phyloP scores from a whole-genome alignment of 2,113 vertebrate genomes.

The Pseudopipra pipra region DNA sequence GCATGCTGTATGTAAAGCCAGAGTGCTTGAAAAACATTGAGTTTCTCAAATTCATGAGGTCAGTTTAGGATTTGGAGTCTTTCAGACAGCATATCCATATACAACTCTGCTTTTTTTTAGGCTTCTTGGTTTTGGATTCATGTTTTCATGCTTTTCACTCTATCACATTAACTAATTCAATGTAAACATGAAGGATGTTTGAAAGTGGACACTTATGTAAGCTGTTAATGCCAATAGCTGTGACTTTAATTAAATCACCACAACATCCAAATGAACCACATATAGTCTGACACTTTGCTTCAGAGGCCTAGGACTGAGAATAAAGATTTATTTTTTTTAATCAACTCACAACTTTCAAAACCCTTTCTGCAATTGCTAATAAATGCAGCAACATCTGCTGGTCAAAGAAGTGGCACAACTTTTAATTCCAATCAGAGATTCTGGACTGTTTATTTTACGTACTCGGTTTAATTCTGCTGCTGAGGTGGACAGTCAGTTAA shows the following conservation, averaged over 20 bases:
- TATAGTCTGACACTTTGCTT: neutral
- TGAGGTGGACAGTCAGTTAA: neutral
- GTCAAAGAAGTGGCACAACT: neutral
- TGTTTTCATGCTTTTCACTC: neutral
- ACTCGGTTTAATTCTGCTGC: neutral
- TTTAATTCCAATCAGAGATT: neutral
- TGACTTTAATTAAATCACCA: neutral
- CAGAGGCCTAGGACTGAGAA: neutral
- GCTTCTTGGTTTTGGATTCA: neutral
- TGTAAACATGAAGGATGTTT: neutral
- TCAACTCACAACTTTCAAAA: neutral
- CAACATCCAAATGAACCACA: neutral
- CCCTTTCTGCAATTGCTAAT: neutral
- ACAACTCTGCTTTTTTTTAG: neutral
- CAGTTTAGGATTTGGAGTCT: neutral
- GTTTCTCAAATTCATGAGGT: neutral
- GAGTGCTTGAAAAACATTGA: neutral
- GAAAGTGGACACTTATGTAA: neutral
- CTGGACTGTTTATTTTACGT: neutral
- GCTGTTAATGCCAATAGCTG: neutral
- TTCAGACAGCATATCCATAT: neutral
- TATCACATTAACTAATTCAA: neutral
- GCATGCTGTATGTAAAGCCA: neutral
- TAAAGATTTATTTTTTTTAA: neutral
- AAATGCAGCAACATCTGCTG: constrained; percentile 38